Percentiles rank a stretch among this genome's conserved stretches.
These are phyloP conservation scores for Mesorhabditis spiculigera DNA, from an alignment of 2,888 invertebrate genomes.

Conservation along the genomic window DNA sequence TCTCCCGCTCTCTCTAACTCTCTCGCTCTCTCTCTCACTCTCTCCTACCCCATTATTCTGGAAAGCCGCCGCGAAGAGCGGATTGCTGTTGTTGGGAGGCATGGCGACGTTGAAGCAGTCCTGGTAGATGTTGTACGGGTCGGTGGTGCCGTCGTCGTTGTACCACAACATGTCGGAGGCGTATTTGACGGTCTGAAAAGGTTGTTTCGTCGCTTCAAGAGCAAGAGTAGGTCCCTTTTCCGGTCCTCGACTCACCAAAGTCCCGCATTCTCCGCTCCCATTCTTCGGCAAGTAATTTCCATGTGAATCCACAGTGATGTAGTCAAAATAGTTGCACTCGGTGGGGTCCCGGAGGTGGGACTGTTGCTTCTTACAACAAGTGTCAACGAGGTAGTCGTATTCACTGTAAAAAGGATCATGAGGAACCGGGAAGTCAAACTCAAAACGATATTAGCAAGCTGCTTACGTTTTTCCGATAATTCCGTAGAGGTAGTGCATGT, in stretches of 20 bases:
- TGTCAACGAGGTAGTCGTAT: conserved; percentile 32
- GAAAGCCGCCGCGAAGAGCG: not conserved
- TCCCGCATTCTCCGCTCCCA: conserved; percentile 5
- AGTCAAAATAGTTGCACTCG: too few relatives aligned
- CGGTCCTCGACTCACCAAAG: not conserved
- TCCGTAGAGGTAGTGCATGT: conserved; percentile 31
- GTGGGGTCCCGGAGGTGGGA: too few relatives aligned
- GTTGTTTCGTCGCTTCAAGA: too few relatives aligned
- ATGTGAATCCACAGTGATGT: too few relatives aligned
- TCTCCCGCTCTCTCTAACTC: too few relatives aligned
- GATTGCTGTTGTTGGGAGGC: conserved; percentile 12
- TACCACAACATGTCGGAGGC: not conserved
- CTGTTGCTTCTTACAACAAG: conserved; percentile 19
- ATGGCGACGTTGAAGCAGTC: conserved; percentile 29
- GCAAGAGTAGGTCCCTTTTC: too few relatives aligned
- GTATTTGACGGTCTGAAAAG: not conserved
- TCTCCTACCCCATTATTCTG: too few relatives aligned
- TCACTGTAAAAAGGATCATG: conserved; percentile 21
- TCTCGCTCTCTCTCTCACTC: too few relatives aligned
- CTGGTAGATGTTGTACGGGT: conserved; percentile 25
- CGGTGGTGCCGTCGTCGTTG: conserved; percentile 16
- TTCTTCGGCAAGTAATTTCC: not conserved
- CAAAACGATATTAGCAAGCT: not conserved
- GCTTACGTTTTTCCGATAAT: conserved; percentile 31
- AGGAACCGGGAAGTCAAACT: not conserved